phyloP scores from a whole-genome alignment of 2,888 invertebrate species.

The Limenitis arthemis region DNA sequence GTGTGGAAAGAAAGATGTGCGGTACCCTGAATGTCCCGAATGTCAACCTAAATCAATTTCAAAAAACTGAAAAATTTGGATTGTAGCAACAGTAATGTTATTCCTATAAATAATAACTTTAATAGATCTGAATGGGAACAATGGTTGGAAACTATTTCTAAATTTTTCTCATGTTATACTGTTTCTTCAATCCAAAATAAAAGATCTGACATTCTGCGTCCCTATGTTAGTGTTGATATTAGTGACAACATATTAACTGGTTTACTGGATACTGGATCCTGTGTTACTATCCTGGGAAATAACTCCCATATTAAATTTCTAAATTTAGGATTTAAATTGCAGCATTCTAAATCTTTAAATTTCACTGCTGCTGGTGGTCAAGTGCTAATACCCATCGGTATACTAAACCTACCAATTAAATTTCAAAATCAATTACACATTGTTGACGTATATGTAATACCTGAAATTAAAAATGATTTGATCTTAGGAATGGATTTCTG shows the following conservation, averaged over 20 bases:
- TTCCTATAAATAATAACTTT: not conserved
- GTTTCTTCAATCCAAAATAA: slow-evolving; percentile 19
- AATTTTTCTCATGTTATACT: slow-evolving; percentile 7
- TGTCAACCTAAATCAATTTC: slow-evolving; percentile 1
- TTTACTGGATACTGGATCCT: slow-evolving; percentile 25
- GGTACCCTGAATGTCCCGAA: slow-evolving; percentile 13
- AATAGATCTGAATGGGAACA: slow-evolving; percentile 11
- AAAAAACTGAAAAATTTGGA: slow-evolving; percentile 20
- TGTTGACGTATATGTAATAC: slow-evolving; percentile 16
- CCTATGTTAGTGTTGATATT: slow-evolving; percentile 17
- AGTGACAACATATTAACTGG: slow-evolving; percentile 7
- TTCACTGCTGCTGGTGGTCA: slow-evolving; percentile 20
- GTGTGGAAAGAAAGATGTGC: slow-evolving; percentile 20
- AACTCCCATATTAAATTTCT: slow-evolving; percentile 9
- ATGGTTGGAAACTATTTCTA: slow-evolving; percentile 14
- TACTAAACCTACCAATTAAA: slow-evolving; percentile 14
- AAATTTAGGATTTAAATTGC: not conserved
- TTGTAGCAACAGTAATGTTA: slow-evolving; percentile 1
- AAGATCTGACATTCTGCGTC: slow-evolving; percentile 12
- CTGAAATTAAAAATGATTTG: slow-evolving; percentile 4
- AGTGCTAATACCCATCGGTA: slow-evolving; percentile 11
- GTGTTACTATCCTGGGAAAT: slow-evolving; percentile 23
- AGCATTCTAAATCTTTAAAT: not conserved
- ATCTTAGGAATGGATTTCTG: slow-evolving; percentile 23
- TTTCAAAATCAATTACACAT: slow-evolving; percentile 9